Conservation (phyloP, 64 coral and sea anemone genomes). For the Anthopleura sola region DNA sequence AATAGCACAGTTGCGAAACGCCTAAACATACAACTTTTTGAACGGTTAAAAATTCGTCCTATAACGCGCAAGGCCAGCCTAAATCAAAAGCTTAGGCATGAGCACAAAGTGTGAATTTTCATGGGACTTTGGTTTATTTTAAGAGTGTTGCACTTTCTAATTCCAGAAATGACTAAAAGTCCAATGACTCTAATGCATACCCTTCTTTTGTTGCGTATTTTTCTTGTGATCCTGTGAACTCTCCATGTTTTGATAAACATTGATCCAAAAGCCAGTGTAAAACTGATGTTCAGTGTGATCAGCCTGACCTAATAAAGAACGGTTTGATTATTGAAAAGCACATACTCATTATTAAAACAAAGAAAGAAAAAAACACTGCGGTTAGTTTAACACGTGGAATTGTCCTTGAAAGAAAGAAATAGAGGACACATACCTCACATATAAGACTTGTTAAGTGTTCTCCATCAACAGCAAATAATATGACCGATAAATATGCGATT, state of each 20-base stretch:
- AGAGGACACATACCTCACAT: conserved; percentile 43
- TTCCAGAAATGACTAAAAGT: too few relatives aligned
- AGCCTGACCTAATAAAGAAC: conserved; percentile 31
- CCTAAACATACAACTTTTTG: too few relatives aligned
- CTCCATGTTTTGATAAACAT: conserved; percentile 92
- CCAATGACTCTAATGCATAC: background rate
- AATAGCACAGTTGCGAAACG: too few relatives aligned
- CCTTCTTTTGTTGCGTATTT: conserved; percentile 34
- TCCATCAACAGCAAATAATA: conserved; percentile 63
- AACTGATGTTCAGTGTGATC: conserved; percentile 43
- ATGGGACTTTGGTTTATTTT: too few relatives aligned
- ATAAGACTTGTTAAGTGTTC: conserved; percentile 39
- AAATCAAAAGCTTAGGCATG: too few relatives aligned
- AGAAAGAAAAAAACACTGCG: too few relatives aligned
- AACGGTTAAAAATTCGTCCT: too few relatives aligned
- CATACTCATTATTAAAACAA: background rate
- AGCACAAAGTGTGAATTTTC: too few relatives aligned
- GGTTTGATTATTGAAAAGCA: background rate
- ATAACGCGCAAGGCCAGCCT: too few relatives aligned
- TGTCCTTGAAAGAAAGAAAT: too few relatives aligned
- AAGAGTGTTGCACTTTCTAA: too few relatives aligned
- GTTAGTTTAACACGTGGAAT: too few relatives aligned
- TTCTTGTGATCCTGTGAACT: conserved; percentile 72
- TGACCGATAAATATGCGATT: conserved; percentile 58
- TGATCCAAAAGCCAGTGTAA: conserved; percentile 74